These are phyloP conservation scores for Oreochromis mossambicus DNA, from an alignment of 2,797 vertebrate species.

Conservation along the genomic window DNA sequence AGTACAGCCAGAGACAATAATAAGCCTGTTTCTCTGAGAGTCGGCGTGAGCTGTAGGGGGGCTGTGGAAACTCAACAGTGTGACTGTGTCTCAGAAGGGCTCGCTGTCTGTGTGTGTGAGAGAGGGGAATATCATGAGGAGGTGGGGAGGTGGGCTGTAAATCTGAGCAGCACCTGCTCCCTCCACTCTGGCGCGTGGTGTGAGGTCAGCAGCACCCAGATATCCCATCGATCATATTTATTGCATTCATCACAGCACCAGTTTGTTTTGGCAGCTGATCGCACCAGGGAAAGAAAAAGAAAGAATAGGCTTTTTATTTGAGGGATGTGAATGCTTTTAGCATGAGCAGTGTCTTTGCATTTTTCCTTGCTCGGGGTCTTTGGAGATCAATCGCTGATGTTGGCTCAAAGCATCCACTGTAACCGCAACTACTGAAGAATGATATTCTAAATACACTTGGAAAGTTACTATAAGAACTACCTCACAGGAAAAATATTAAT, in stretches of 20 bases:
- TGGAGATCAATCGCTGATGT: slow-evolving; percentile 44
- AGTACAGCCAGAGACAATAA: slow-evolving; percentile 19
- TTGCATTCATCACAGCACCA: slow-evolving; percentile 67
- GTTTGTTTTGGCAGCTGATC: slow-evolving; percentile 80
- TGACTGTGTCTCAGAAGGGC: slow-evolving; percentile 28
- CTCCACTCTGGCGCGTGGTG: slow-evolving; percentile 61
- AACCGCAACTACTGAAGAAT: slow-evolving; percentile 45
- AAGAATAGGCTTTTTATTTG: slow-evolving; percentile 54
- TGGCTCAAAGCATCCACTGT: slow-evolving; percentile 11
- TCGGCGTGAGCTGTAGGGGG: not conserved
- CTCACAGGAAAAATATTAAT: slow-evolving; percentile 18
- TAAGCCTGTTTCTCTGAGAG: slow-evolving; percentile 19
- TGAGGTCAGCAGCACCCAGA: slow-evolving; percentile 72
- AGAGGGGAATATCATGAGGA: slow-evolving; percentile 35
- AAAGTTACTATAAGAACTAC: slow-evolving; percentile 36
- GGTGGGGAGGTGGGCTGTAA: slow-evolving; percentile 44
- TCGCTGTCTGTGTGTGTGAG: slow-evolving; percentile 20
- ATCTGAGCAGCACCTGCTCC: slow-evolving; percentile 78
- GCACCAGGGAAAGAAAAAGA: slow-evolving; percentile 36
- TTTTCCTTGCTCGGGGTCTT: slow-evolving; percentile 34
- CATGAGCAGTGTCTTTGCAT: slow-evolving; percentile 46
- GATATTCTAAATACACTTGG: slow-evolving; percentile 30
- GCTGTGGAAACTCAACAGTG: slow-evolving; percentile 4
- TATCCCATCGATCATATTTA: slow-evolving; percentile 77
- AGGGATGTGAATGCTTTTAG: slow-evolving; percentile 47